phyloP scores from a whole-genome alignment of 2,113 vertebrate genomes.

The Stercorarius parasiticus region DNA sequence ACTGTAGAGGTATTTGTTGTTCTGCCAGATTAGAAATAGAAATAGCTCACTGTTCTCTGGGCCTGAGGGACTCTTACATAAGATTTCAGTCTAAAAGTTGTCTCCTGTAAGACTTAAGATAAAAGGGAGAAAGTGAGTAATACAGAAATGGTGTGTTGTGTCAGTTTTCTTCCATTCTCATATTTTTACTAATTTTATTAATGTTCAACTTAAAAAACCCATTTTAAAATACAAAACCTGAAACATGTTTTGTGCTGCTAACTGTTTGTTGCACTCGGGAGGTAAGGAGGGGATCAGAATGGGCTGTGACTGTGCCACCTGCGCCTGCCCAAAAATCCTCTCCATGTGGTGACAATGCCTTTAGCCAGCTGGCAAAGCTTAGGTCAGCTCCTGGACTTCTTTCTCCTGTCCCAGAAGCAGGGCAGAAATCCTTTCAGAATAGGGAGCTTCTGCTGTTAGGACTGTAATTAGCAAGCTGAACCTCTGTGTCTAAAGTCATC shows the following conservation, averaged over 20 bases:
- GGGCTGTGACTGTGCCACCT: neutral
- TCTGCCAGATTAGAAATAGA: slow-evolving; percentile 15
- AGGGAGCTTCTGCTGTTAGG: neutral
- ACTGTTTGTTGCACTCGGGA: neutral
- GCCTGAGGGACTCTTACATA: neutral
- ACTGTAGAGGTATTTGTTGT: neutral
- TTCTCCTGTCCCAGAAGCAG: neutral
- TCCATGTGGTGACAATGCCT: neutral
- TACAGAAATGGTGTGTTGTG: neutral
- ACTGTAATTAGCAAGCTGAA: neutral
- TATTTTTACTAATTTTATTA: neutral
- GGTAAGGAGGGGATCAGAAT: neutral
- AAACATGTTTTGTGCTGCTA: neutral
- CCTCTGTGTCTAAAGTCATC: neutral
- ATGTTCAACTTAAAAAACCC: neutral
- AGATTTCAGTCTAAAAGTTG: neutral
- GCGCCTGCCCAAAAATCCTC: neutral
- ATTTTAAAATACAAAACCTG: neutral
- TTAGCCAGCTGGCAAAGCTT: neutral
- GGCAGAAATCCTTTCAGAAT: neutral
- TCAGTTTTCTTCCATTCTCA: neutral
- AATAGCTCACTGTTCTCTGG: neutral
- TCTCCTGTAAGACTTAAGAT: neutral
- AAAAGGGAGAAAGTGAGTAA: neutral
- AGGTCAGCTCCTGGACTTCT: neutral